Conservation (phyloP, 2,888 invertebrate genomes). For the Miltochrista miniata region DNA sequence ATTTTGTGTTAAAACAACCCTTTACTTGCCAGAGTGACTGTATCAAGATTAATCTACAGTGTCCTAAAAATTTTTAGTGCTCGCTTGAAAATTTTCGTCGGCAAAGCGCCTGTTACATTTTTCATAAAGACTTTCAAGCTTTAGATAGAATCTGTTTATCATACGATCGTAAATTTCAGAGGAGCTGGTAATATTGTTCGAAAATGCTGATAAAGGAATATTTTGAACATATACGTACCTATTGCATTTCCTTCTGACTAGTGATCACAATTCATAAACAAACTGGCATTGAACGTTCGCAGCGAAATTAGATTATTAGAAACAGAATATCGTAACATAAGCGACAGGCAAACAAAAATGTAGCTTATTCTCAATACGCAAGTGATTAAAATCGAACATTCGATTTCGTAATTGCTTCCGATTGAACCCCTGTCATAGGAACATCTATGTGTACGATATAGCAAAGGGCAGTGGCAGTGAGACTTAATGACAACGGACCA, state of each 20-base stretch:
- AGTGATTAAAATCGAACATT: constrained; percentile 47
- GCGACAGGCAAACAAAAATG: constrained; percentile 40
- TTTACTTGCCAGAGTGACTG: constrained; percentile 17
- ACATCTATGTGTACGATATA: constrained; percentile 50
- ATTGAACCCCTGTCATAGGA: constrained; percentile 68
- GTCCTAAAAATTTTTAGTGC: constrained; percentile 25
- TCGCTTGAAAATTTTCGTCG: constrained; percentile 27
- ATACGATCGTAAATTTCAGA: not conserved
- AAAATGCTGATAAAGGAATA: not conserved
- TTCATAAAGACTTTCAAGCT: constrained; percentile 9
- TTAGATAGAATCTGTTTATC: not conserved
- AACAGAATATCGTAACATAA: constrained; percentile 40
- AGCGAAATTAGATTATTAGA: constrained; percentile 48
- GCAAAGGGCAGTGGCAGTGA: constrained; percentile 58
- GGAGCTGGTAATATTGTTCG: not conserved
- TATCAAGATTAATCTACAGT: constrained; percentile 17
- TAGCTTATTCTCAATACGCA: constrained; percentile 37
- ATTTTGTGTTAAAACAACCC: constrained; percentile 21
- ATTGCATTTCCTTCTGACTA: not conserved
- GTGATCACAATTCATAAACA: not conserved
- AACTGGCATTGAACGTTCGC: constrained; percentile 32
- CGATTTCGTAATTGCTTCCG: constrained; percentile 41
- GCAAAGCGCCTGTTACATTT: constrained; percentile 15
- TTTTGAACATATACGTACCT: not conserved
- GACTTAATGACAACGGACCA: constrained; percentile 74